A percentile compares a stretch with the other conserved stretches of the same genome.
Evolutionary conservation across 2,888 invertebrate genomes (phyloP).

Genomic region (Synanthedon tipuliformis): DNA sequence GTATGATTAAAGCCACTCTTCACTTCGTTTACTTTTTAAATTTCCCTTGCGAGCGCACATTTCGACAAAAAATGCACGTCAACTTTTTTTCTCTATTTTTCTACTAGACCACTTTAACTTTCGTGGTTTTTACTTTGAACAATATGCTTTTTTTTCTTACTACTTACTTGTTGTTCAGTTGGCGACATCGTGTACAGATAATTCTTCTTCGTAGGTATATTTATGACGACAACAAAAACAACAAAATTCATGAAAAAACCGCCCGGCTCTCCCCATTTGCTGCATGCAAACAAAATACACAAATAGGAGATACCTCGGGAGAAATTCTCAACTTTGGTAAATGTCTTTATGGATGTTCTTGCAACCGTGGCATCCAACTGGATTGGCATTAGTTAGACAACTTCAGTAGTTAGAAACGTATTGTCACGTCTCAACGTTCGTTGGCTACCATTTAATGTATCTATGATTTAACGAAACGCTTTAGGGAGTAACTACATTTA

Average conservation of each 20-base stretch:
- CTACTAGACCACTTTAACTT: not conserved
- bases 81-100: not conserved
- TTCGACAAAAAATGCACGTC: no score
- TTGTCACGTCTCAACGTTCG: no score
- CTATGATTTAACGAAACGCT: no score
- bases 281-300: conserved; percentile 63
- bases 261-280: conserved; percentile 62
- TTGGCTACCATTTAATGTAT: no score
- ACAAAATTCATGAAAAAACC: conserved; percentile 61
- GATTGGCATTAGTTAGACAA: conserved; percentile 18
- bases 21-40: no score
- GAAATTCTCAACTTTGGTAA: conserved; percentile 29
- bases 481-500: no score
- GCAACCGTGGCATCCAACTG: conserved; percentile 25
- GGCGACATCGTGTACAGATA: conserved; percentile 1
- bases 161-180: not conserved
- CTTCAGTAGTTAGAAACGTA: conserved; percentile 37
- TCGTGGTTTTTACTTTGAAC: not conserved
- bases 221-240: conserved; percentile 47
- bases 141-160: not conserved
- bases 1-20: no score
- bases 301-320: conserved; percentile 45
- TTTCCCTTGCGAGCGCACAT: no score
- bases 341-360: conserved; percentile 28
- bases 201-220: conserved; percentile 62